Evolutionary conservation across 92 coral and sea anemone species (phyloP).

Genomic region (Paragorgia papillata): DNA sequence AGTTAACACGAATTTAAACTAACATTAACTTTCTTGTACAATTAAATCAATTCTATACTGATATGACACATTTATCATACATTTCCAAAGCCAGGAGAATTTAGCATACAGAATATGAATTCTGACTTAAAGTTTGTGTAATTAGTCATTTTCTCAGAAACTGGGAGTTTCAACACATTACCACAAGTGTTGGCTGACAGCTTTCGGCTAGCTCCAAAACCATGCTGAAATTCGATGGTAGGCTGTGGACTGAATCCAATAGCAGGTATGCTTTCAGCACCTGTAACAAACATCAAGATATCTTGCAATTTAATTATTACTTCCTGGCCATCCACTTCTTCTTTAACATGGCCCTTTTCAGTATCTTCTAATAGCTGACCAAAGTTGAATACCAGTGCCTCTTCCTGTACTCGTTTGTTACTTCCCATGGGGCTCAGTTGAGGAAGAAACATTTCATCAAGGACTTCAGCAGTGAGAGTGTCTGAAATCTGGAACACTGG

Average conservation of each 20-base stretch:
- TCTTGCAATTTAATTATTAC: conserved; percentile 45
- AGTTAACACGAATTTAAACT: too few relatives aligned
- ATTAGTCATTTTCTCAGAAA: conserved; percentile 43
- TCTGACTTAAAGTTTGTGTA: conserved; percentile 47
- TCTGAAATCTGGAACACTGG: conserved; percentile 50
- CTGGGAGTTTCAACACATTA: conserved; percentile 58
- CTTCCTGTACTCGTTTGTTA: conserved; percentile 56
- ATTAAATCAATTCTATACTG: too few relatives aligned
- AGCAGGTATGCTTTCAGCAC: conserved; percentile 48
- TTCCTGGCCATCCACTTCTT: conserved; percentile 11
- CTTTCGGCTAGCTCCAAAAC: conserved; percentile 42
- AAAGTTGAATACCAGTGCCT: conserved; percentile 56
- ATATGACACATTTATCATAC: conserved; percentile 2
- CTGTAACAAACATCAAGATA: conserved; percentile 57
- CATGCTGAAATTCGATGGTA: conserved; percentile 49
- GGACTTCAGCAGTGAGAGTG: conserved; percentile 55
- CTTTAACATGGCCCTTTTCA: conserved; percentile 52
- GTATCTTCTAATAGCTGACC: conserved; percentile 59
- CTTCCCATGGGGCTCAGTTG: conserved; percentile 57
- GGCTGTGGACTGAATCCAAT: conserved; percentile 55
- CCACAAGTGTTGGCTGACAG: conserved; percentile 61
- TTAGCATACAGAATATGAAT: conserved; percentile 55
- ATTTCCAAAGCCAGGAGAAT: conserved; percentile 42
- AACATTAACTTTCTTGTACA: too few relatives aligned
- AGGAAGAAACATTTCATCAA: conserved; percentile 52